These are phyloP conservation scores for Meandrina meandrites DNA, from an alignment of 92 coral and sea anemone genomes.

Conservation along the genomic window DNA sequence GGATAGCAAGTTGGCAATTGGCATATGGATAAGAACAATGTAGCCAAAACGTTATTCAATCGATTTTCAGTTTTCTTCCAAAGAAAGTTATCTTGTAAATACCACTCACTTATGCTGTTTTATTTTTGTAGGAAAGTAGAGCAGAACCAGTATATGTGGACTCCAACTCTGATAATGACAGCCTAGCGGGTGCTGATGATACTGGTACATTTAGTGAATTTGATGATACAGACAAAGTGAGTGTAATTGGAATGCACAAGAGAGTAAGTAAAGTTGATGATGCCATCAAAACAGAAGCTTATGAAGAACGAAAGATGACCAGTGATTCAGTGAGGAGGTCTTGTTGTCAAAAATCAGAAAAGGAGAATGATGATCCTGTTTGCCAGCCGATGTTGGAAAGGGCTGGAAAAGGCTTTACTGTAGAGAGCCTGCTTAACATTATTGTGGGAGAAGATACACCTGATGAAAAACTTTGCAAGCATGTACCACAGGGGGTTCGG, in stretches of 20 bases:
- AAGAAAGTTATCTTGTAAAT: neutral
- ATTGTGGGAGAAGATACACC: slow-evolving; percentile 33
- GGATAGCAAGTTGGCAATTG: too few relatives aligned
- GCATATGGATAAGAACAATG: too few relatives aligned
- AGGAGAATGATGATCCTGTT: slow-evolving; percentile 31
- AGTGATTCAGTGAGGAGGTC: slow-evolving; percentile 21
- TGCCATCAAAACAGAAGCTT: neutral
- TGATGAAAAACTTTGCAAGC: slow-evolving; percentile 6
- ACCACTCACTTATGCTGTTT: neutral
- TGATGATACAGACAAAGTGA: slow-evolving; percentile 24
- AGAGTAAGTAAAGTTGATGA: slow-evolving; percentile 23
- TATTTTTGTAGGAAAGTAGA: slow-evolving; percentile 23
- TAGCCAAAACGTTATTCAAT: too few relatives aligned
- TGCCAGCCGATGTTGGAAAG: slow-evolving; percentile 44
- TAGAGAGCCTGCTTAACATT: slow-evolving; percentile 45
- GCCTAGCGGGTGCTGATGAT: slow-evolving; percentile 16
- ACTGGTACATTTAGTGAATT: slow-evolving; percentile 19
- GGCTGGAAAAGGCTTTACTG: slow-evolving; percentile 53
- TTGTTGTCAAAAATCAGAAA: slow-evolving; percentile 13
- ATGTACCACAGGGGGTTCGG: slow-evolving; percentile 46
- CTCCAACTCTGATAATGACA: slow-evolving; percentile 31
- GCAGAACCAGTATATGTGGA: slow-evolving; percentile 41
- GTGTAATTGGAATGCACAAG: neutral
- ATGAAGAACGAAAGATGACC: neutral
- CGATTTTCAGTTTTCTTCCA: too few relatives aligned